These are phyloP conservation scores for Cyanoderma ruficeps DNA, from an alignment of 2,113 vertebrate genomes.

Conservation along the genomic window DNA sequence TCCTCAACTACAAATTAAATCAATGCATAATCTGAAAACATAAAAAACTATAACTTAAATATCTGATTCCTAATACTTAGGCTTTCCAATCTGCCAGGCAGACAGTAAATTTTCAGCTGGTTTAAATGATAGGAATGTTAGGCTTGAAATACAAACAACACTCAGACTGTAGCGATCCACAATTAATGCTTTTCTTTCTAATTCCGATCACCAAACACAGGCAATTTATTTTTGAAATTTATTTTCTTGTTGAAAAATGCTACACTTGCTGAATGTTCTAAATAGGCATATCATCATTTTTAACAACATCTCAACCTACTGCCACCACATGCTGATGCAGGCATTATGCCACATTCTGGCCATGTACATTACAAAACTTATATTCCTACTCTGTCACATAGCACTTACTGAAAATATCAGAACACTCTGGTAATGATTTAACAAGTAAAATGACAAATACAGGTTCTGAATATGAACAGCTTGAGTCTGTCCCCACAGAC, in stretches of 20 bases:
- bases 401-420: not conserved
- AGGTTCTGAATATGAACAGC: not conserved
- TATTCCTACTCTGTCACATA: not conserved
- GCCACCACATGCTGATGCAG: not conserved
- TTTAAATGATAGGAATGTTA: not conserved
- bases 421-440: not conserved
- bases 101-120: not conserved
- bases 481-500: not conserved
- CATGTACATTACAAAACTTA: not conserved
- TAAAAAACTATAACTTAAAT: not conserved
- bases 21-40: not conserved
- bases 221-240: not conserved
- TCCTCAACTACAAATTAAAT: not conserved
- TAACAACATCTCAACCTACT: not conserved
- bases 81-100: not conserved
- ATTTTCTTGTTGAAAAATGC: not conserved
- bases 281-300: not conserved
- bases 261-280: not conserved
- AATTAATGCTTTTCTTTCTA: not conserved
- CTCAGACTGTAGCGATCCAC: not conserved
- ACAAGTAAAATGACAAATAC: not conserved
- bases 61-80: not conserved
- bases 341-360: not conserved
- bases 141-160: not conserved
- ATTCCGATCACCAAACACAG: not conserved